These are phyloP conservation scores for Ibidorhyncha struthersii DNA, from an alignment of 2,113 vertebrate genomes.

Conservation along the genomic window DNA sequence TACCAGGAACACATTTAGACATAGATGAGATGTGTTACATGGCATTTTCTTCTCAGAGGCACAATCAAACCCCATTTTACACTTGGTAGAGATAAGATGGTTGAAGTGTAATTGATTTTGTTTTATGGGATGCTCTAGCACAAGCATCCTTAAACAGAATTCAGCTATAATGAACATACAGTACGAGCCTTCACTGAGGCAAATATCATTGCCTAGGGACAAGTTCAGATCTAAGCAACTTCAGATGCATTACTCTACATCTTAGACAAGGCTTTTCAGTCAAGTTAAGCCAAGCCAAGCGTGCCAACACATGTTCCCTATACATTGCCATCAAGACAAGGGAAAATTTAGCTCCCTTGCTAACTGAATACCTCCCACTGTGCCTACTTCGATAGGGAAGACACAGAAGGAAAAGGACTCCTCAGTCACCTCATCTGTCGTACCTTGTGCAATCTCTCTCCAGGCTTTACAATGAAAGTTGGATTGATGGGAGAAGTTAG, in stretches of 20 bases:
- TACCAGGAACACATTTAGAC: not conserved
- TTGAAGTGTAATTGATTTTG: conserved; percentile 3
- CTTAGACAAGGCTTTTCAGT: not conserved
- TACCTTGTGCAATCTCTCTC: not conserved
- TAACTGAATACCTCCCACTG: not conserved
- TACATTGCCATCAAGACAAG: not conserved
- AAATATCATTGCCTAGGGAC: not conserved
- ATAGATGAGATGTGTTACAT: not conserved
- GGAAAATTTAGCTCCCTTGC: not conserved
- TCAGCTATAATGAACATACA: conserved; percentile 9
- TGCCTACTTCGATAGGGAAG: not conserved
- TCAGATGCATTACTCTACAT: not conserved
- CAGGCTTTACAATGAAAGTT: not conserved
- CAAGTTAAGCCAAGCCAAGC: not conserved
- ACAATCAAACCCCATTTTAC: conserved; percentile 5
- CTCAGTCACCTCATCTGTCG: not conserved
- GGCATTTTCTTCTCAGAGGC: not conserved
- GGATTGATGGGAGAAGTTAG: not conserved
- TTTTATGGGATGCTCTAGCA: conserved; percentile 17
- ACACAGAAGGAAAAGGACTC: not conserved
- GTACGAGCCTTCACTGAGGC: not conserved
- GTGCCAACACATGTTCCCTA: not conserved
- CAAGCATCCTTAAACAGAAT: not conserved
- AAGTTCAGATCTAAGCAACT: conserved; percentile 25
- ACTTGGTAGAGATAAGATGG: not conserved